Evolutionary conservation across 2,888 invertebrate genomes (phyloP).

Genomic region (Labia minor): DNA sequence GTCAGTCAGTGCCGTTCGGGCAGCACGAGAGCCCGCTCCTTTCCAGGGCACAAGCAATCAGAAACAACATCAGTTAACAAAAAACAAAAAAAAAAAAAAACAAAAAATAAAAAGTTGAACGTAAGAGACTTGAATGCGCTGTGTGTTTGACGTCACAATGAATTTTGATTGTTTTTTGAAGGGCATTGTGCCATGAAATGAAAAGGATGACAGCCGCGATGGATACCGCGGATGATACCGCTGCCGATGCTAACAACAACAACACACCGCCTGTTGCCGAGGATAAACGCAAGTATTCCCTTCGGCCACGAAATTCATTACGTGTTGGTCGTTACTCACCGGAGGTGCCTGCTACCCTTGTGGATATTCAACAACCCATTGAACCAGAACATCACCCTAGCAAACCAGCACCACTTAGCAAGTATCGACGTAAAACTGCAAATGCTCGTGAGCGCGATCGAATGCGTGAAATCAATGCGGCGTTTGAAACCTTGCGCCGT

Average conservation of each 20-base stretch:
- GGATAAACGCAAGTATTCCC: conserved; percentile 51
- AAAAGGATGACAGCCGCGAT: background rate
- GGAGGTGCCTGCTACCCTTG: conserved; percentile 34
- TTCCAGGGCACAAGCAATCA: background rate
- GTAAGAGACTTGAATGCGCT: background rate
- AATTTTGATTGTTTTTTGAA: background rate
- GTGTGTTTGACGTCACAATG: conserved; percentile 13
- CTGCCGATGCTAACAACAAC: conserved; percentile 22
- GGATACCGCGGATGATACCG: background rate
- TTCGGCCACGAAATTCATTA: conserved; percentile 50
- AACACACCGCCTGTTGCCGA: conserved; percentile 22
- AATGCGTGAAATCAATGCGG: conserved; percentile 83
- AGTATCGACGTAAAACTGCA: conserved; percentile 80
- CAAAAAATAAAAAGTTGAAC: too few relatives aligned
- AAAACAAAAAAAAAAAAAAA: too few relatives aligned
- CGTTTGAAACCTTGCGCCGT: conserved; percentile 68
- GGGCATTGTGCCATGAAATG: background rate
- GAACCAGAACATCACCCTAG: conserved; percentile 33
- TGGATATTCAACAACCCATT: conserved; percentile 9
- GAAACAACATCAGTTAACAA: too few relatives aligned
- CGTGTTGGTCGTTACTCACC: conserved; percentile 42
- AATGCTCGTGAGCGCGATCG: conserved; percentile 77
- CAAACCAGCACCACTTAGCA: conserved; percentile 61
- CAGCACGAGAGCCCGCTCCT: background rate
- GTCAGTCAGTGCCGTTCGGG: background rate